phyloP scores from a whole-genome alignment of 2,797 vertebrate species.

The Crenuchus spilurus region DNA sequence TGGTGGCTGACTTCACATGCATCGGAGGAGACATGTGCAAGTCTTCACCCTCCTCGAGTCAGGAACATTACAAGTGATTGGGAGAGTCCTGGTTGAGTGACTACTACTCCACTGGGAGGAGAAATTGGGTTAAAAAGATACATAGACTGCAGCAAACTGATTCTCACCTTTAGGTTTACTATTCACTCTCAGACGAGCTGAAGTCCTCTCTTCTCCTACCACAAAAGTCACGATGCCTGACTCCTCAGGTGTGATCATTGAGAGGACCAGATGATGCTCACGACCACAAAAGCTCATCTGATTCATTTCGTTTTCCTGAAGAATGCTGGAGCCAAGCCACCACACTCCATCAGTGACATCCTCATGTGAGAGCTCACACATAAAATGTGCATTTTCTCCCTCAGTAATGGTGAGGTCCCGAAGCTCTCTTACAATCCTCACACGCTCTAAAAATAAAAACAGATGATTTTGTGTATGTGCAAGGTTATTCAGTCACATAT shows the following conservation, averaged over 20 bases:
- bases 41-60: too few species aligned
- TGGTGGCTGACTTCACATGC: too few species aligned
- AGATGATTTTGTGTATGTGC: conserved; percentile 5
- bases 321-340: conserved; percentile 90
- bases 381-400: conserved; percentile 89
- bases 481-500: neutral
- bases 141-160: neutral
- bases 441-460: conserved; percentile 68
- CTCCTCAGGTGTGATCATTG: conserved; percentile 77
- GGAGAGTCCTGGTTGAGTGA: too few species aligned
- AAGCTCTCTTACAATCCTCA: conserved; percentile 78
- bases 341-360: conserved; percentile 84
- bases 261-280: conserved; percentile 78
- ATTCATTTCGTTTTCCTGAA: conserved; percentile 92
- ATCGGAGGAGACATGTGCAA: too few species aligned
- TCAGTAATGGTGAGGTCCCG: conserved; percentile 87
- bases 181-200: conserved; percentile 78
- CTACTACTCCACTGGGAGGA: too few species aligned
- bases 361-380: conserved; percentile 86
- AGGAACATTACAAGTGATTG: too few species aligned
- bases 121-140: too few species aligned
- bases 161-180: conserved; percentile 75
- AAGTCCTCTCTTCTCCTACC: conserved; percentile 76
- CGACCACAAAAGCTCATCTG: conserved; percentile 77
- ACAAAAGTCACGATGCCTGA: conserved; percentile 82